These are phyloP conservation scores for Nautilus pompilius DNA, from an alignment of 1,140 invertebrate genomes.

Conservation along the genomic window DNA sequence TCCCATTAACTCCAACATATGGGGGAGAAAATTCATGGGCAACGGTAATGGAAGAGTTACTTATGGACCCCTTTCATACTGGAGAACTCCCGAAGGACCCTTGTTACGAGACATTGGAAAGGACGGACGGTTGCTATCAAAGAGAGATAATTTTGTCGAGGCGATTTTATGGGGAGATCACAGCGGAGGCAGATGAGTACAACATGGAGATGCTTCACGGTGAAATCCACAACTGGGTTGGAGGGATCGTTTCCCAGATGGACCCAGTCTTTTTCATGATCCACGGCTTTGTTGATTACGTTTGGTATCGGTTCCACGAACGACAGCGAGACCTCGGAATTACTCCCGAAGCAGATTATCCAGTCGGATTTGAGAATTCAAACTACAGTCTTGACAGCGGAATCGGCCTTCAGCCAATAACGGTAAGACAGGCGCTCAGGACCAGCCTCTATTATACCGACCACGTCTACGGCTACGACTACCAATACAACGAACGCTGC, in stretches of 20 bases:
- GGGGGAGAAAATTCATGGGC: constrained; percentile 40
- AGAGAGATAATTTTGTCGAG: neutral
- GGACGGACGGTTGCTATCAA: neutral
- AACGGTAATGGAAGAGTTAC: constrained; percentile 49
- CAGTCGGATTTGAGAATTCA: too few relatives aligned
- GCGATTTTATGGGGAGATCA: too few relatives aligned
- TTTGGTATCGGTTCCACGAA: neutral
- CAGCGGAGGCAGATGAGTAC: neutral
- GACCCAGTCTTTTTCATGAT: neutral
- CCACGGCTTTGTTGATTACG: neutral
- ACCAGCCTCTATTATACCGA: too few relatives aligned
- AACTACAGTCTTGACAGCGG: too few relatives aligned
- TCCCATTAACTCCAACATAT: constrained; percentile 44
- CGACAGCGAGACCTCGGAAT: neutral
- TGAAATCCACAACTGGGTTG: neutral
- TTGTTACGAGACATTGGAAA: constrained; percentile 11
- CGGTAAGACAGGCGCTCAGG: too few relatives aligned
- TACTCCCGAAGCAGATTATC: neutral
- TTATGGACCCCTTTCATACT: constrained; percentile 38
- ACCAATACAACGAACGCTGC: too few relatives aligned
- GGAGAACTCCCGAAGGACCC: neutral
- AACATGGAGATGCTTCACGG: constrained; percentile 10
- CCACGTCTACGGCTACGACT: too few relatives aligned
- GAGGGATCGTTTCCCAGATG: neutral
- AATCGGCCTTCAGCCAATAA: too few relatives aligned